Percentiles rank a stretch among this genome's conserved stretches.
Evolutionary conservation across 2,888 invertebrate genomes (phyloP).

Genomic region (Gryllus longicercus): DNA sequence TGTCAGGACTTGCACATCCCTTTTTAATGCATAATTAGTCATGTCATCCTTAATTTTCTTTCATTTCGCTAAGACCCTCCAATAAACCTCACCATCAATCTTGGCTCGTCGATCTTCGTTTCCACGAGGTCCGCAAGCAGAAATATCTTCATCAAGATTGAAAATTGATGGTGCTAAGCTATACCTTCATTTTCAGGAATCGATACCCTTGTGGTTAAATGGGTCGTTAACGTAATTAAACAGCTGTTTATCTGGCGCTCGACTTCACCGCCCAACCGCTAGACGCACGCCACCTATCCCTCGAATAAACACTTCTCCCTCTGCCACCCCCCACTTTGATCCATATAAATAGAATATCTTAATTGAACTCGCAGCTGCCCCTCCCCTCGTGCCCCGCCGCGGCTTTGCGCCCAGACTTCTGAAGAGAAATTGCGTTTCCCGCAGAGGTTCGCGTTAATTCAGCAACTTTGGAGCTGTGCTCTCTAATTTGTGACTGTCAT

Average conservation of each 20-base stretch:
- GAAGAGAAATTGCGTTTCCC: neutral
- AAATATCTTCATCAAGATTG: constrained; percentile 2
- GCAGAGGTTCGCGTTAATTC: constrained; percentile 17
- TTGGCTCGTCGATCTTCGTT: no score
- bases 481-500: constrained; percentile 17
- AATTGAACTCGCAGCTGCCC: neutral
- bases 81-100: no score
- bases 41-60: no score
- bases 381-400: neutral
- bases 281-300: neutral
- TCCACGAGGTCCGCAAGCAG: neutral
- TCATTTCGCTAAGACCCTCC: no score
- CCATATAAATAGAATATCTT: constrained; percentile 17
- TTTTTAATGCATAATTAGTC: no score
- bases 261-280: neutral
- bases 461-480: constrained; percentile 1
- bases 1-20: no score
- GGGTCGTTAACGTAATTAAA: constrained; percentile 17
- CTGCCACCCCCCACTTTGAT: neutral
- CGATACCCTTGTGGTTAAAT: neutral
- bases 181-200: neutral
- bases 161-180: neutral
- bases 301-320: neutral
- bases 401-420: neutral
- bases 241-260: neutral